Conservation (phyloP, 1,140 invertebrate genomes). For the Bombus difficillimus region DNA sequence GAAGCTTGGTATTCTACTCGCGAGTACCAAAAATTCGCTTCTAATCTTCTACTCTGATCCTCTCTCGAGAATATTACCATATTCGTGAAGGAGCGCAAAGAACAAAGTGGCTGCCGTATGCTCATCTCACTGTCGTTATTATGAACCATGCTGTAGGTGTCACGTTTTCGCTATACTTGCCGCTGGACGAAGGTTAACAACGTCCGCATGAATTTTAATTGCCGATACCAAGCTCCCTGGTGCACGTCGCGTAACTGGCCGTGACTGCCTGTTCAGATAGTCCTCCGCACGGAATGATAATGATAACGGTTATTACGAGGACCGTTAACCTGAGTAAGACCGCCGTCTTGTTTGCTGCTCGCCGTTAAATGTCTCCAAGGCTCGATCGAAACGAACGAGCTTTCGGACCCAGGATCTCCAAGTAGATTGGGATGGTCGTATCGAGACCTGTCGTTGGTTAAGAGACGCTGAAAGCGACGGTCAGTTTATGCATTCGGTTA, state of each 20-base stretch:
- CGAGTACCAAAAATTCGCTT: not conserved
- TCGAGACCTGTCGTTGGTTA: not conserved
- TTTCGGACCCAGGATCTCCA: not conserved
- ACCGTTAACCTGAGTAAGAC: conserved; percentile 58
- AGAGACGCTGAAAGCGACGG: not conserved
- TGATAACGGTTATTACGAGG: conserved; percentile 66
- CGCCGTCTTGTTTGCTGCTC: conserved; percentile 61
- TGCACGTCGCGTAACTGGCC: conserved; percentile 55
- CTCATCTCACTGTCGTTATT: not conserved
- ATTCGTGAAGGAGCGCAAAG: too few relatives aligned
- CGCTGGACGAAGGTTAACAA: conserved; percentile 67
- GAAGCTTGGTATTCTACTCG: not conserved
- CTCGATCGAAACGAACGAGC: conserved; percentile 50
- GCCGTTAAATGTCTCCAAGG: conserved; percentile 55
- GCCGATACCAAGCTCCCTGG: conserved; percentile 65
- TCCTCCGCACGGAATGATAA: conserved; percentile 60
- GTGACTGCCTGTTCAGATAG: conserved; percentile 59
- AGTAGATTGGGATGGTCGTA: not conserved
- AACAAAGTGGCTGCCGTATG: too few relatives aligned
- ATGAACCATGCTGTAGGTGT: not conserved
- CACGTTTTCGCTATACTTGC: not conserved
- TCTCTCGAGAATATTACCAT: not conserved
- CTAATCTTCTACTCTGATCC: not conserved
- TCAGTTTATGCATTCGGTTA: not conserved
- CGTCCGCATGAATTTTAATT: conserved; percentile 74